Conservation (phyloP, 2,797 vertebrate species). For the Danio aesculapii region DNA sequence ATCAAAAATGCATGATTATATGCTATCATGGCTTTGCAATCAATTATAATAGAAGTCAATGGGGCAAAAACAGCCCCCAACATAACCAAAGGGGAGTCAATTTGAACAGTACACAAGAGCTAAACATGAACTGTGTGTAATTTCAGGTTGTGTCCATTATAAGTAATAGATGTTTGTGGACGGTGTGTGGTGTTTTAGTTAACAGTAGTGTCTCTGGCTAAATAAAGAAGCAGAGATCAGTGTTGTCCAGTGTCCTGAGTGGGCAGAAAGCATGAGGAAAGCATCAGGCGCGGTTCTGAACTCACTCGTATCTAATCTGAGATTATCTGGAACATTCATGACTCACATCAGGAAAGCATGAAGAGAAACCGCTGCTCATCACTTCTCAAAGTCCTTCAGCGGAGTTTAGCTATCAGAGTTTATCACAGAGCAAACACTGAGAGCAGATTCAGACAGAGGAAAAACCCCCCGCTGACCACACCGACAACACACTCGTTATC, state of each 20-base stretch:
- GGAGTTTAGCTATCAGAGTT: neutral
- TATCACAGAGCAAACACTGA: neutral
- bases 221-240: neutral
- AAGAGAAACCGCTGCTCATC: neutral
- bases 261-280: neutral
- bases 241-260: neutral
- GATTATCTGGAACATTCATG: neutral
- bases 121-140: too few species aligned
- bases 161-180: too few species aligned
- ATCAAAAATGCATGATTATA: too few species aligned
- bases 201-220: neutral
- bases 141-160: too few species aligned
- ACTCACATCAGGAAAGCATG: slow-evolving; percentile 2
- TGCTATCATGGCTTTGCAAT: too few species aligned
- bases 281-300: neutral
- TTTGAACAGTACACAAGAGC: too few species aligned
- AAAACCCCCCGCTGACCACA: neutral
- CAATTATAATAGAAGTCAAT: too few species aligned
- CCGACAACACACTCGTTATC: too few species aligned
- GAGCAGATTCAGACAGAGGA: neutral
- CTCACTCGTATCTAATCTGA: neutral
- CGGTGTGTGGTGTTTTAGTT: neutral
- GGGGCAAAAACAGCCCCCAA: too few species aligned
- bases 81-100: too few species aligned
- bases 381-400: neutral